Base-by-base conservation (phyloP, 2,888 invertebrate genomes). In the Caenorhabditis imperialis region DNA sequence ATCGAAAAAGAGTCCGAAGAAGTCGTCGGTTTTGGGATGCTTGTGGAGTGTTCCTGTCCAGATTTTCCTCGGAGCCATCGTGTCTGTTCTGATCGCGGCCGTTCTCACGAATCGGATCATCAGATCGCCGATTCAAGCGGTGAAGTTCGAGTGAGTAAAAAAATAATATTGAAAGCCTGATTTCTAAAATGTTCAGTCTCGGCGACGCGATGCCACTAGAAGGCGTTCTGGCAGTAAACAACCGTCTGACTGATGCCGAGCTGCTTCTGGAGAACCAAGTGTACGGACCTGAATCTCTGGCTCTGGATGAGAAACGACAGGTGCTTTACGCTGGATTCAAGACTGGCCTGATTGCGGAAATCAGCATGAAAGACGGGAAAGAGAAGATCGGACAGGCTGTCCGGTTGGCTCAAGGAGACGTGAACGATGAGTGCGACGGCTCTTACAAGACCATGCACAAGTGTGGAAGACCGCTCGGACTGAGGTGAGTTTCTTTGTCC, bases 391-490 rank as follows among this genome's bases (percentile, higher is more conserved):
- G 57, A 3, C 75, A 70, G 35, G 78, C 78, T 0, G 78, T 81
- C 7, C 70, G 70, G 18, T 62, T 81, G 8, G 75, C 76, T 12
- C 55, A 65, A n/a, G 65, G 65, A 42, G 42, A 65, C 6, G 51
- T 51, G 23, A 35, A 38, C 3, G 55, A 76, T 8, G 75, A 77
- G 16, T 82, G 82, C 44, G 82, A 82, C 57, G 80, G 82, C 8
- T 63, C 73, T 30, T 80, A 81, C 54, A 44, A 50, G 22, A 50
- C 60, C 37, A 55, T 67, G 54, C 61, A 63, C 12, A 45, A 63
- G 18, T 81, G 81, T 57, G 82, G 82, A 47, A 63, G 82, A 16
- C 81, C 82, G 27, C 63, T 82, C 3, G 82, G 81, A 44, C 33
- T 82, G 53, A 67, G 80, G 72, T 63, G 25, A 47, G 40, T 45